Evolutionary conservation across 2,113 vertebrate genomes (phyloP).

Genomic region (Amazona guildingii): DNA sequence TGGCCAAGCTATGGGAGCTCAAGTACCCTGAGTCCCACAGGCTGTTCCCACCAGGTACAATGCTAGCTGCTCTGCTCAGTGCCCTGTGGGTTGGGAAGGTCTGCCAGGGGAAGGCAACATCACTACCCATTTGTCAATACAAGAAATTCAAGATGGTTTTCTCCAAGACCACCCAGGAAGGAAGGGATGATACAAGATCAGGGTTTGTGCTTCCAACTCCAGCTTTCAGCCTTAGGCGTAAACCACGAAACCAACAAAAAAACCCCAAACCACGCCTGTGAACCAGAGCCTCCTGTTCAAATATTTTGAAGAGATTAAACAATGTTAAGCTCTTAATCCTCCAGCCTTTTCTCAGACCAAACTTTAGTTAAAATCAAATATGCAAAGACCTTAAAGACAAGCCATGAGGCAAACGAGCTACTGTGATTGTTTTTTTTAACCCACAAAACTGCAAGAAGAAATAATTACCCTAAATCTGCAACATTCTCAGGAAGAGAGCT

Average conservation of each 20-base stretch:
- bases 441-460: constrained; percentile 36
- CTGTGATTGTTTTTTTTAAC: not conserved
- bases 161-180: constrained; percentile 22
- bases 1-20: not conserved
- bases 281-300: not conserved
- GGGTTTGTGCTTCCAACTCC: not conserved
- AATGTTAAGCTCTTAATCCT: constrained; percentile 12
- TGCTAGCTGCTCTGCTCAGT: not conserved
- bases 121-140: not conserved
- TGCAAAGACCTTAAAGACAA: not conserved
- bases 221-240: not conserved
- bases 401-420: not conserved
- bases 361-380: constrained; percentile 18
- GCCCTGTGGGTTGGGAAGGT: not conserved
- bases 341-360: constrained; percentile 6
- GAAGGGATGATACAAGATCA: not conserved
- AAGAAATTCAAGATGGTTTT: not conserved
- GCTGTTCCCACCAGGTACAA: not conserved
- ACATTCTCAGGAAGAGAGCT: not conserved
- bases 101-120: not conserved
- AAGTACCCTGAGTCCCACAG: not conserved
- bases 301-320: constrained; percentile 10
- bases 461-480: constrained; percentile 35
- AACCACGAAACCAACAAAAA: not conserved
- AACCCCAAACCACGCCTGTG: not conserved